Base-by-base conservation (phyloP, 2,797 vertebrate species). In the Eospalax fontanierii region DNA sequence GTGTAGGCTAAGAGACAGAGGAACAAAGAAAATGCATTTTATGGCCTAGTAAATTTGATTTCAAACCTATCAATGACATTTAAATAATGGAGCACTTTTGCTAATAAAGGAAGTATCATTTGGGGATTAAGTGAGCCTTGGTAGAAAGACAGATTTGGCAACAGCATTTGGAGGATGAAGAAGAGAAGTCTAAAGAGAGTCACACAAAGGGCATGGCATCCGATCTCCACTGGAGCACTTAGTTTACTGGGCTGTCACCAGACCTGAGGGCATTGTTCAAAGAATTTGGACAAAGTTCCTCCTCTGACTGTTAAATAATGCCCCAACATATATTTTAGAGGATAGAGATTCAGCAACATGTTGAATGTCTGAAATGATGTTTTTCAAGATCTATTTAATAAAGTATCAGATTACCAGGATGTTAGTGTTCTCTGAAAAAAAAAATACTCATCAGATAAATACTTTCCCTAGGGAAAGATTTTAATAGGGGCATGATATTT, bases 21-120 rank as follows among this genome's bases (percentile, higher is more conserved):
- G 54, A 94, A 57, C 15, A 76, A 78, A 76, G 26, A 75, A 93
- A 87, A 80, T 66, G 24, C 16, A 35, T 78, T 78, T 46, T 81
- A 71, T 94, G 24, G 7, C 30, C 46, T 71, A 19, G 9, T 89
- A 73, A 61, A 88, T 94, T 96, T 93, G 71, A 91, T 88, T 90
- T 96, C 71, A 75, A 73, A 81, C 59, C 85, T 93, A 66, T 91
- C 38, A 87, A 50, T 80, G 46, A 33, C 63, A 46, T 79, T 89
- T 89, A 50, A 28, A 86, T 89, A 74, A 78, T 54, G 73, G n/a
- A 74, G 54, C 3, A 18, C 40, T 74, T 75, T 81, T 91, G 46
- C 35, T 54, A 86, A 30, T 66, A 92, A 71, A 63, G 16, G 33
- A 59, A 71, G 12, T 43, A 66, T 80, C 86, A 75, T 89, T 83